Evolutionary conservation across 2,113 vertebrate species (phyloP), one percentile per base, ranked within the genome.

Genomic region (Phrynocephalus versicolor): DNA sequence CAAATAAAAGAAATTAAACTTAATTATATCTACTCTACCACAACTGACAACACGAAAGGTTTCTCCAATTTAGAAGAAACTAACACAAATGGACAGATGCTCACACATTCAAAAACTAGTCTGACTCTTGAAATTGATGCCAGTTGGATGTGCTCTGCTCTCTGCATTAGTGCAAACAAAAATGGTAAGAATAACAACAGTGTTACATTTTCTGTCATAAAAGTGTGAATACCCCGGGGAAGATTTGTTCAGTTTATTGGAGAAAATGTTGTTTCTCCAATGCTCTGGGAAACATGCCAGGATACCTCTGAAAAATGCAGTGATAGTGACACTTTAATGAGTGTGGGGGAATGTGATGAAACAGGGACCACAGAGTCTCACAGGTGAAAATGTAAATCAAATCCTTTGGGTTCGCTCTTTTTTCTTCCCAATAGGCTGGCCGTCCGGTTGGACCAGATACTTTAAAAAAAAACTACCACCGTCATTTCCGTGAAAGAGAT

Each of bases 231-330:
- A 15, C 79, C 79, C 83, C 67, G 35, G 57, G 75, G 81, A 51
- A 74, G 57, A 0, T 23, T 76, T 72, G 62, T 39, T 77, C 7
- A 33, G 37, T 0, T n/a, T 71, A 21, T 7, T 18, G 10, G 58
- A 88, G 41, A 23, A 0, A 0, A 62, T 89, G 82, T 85, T 30
- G 35, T 85, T 79, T 80, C 79, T 30, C 60, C 30, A 0, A 30
- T 37, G 62, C 73, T 79, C 1, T 58, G 23, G 74, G 88, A 72
- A 37, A 64, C 51, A 39, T 57, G 80, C 55, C 51, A 70, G 81
- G 82, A 41, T 71, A 1, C 30, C 6, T 77, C 45, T 55, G 33
- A 89, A 74, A 60, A 90, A 72, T 88, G 90, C 10, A 91, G 76
- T 81, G 25, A 62, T 0, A 45, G 30, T 23, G 57, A 60, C 77